A percentile compares a stretch with the other conserved stretches of the same genome.
These are phyloP conservation scores for Numida meleagris DNA, from an alignment of 2,113 vertebrate genomes.

Conservation along the genomic window DNA sequence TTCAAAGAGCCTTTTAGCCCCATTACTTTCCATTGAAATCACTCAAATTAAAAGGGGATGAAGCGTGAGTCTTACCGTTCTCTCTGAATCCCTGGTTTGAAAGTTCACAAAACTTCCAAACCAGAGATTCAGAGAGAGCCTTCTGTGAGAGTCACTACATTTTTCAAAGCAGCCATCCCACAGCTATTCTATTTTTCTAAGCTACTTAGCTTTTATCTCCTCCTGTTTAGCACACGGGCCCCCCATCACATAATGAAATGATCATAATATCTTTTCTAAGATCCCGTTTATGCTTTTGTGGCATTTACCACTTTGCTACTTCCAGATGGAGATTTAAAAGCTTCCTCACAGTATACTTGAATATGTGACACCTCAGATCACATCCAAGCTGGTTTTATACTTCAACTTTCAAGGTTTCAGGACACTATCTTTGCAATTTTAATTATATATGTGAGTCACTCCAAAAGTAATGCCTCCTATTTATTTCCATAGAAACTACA, in stretches of 20 bases:
- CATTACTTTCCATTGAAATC: not conserved
- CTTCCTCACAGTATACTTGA: not conserved
- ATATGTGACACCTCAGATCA: not conserved
- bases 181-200: slow-evolving; percentile 7
- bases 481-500: not conserved
- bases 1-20: not conserved
- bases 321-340: slow-evolving; percentile 4
- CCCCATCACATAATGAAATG: not conserved
- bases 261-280: not conserved
- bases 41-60: not conserved
- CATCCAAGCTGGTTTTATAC: not conserved
- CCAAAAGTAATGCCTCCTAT: not conserved
- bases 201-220: not conserved
- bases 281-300: not conserved
- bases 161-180: not conserved
- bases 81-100: not conserved
- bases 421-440: not conserved
- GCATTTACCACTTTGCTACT: not conserved
- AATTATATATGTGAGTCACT: not conserved
- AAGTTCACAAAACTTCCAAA: slow-evolving; percentile 3
- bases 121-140: not conserved
- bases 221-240: not conserved
- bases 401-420: slow-evolving; percentile 3
- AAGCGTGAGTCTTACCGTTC: not conserved
- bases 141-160: not conserved